Base-by-base conservation (phyloP, 2,888 invertebrate species). In the Drosophila trichaetosa region DNA sequence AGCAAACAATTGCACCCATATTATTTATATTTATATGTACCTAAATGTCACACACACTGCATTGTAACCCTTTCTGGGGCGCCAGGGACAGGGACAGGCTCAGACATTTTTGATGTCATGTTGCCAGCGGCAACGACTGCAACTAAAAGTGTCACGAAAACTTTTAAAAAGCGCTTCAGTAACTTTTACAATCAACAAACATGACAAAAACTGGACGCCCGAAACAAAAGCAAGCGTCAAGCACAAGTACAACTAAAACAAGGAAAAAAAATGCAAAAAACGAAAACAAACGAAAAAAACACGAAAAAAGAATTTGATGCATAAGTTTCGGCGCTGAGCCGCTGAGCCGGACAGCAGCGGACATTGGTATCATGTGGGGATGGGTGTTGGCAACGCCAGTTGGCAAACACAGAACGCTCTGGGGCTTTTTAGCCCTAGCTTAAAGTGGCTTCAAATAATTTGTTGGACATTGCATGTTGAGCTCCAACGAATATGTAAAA, bases 181-280 rank as follows among this genome's bases (percentile, higher is more conserved):
- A 85, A 85, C 90, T 85, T 85, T 87, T 73, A 80, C 90, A 85
- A 85, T 89, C 85, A 85, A 78, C 88, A 85, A 89, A 85, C 85
- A 89, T 85, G 85, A 85, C 89, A 85, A 87, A 84, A 87, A 84
- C 87, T 82, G 79, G 68, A 76, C 64, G 82, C 65, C 40, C 59
- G 51, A 69, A 68, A 84, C 73, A 82, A 87, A 87, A 76, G 64
- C 74, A 76, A 87, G 83, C 85, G 85, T 87, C 89, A 89, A 80
- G 73, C 54, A 70, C 87, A 76, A 79, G 66, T 58, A 73, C 49
- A 73, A 57, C 33, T 29, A 38, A 13, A 13, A 56, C 18, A n/a
- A 27, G 36, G 8, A n/a, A n/a, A n/a, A 13, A 13, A 27, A 21
- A 38, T 2, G 5, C 1, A 63, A 31, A 57, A 52, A 38, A 64